phyloP scores from a whole-genome alignment of 2,888 invertebrate genomes.

The Neria commutata region DNA sequence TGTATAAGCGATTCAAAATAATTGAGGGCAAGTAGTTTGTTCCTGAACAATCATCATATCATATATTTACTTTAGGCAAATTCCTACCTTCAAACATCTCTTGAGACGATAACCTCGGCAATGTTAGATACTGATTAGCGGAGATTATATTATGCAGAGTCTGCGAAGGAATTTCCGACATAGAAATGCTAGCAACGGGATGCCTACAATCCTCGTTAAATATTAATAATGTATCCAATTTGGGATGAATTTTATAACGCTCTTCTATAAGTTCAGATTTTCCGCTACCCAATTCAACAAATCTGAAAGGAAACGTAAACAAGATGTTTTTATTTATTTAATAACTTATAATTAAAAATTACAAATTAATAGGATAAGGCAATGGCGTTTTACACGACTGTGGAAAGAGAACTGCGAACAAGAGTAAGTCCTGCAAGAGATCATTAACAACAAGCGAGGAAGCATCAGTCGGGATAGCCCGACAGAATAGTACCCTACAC shows the following conservation, averaged over 20 bases:
- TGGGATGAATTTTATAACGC: constrained; percentile 75
- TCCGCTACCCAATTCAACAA: constrained; percentile 69
- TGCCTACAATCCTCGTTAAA: constrained; percentile 85
- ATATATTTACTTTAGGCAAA: neutral
- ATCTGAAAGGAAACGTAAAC: constrained; percentile 63
- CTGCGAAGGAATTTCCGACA: constrained; percentile 87
- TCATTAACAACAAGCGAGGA: too few relatives aligned
- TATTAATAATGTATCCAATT: constrained; percentile 80
- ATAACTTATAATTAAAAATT: constrained; percentile 8
- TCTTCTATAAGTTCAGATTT: constrained; percentile 70
- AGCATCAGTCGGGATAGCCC: too few relatives aligned
- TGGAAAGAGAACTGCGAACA: too few relatives aligned
- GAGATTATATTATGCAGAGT: constrained; percentile 88
- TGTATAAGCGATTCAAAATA: too few relatives aligned
- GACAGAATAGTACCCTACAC: too few relatives aligned
- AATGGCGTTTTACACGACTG: too few relatives aligned
- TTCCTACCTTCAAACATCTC: constrained; percentile 64
- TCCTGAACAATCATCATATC: neutral
- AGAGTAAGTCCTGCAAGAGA: too few relatives aligned
- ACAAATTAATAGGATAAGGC: too few relatives aligned
- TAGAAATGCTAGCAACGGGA: constrained; percentile 85
- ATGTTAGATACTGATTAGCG: constrained; percentile 83
- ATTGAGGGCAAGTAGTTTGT: too few relatives aligned
- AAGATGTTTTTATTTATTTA: neutral
- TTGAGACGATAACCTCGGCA: constrained; percentile 93